Percentiles rank a stretch among this genome's conserved stretches.
These are phyloP conservation scores for Hemiprocne comata DNA, from an alignment of 2,113 vertebrate genomes.

Conservation along the genomic window DNA sequence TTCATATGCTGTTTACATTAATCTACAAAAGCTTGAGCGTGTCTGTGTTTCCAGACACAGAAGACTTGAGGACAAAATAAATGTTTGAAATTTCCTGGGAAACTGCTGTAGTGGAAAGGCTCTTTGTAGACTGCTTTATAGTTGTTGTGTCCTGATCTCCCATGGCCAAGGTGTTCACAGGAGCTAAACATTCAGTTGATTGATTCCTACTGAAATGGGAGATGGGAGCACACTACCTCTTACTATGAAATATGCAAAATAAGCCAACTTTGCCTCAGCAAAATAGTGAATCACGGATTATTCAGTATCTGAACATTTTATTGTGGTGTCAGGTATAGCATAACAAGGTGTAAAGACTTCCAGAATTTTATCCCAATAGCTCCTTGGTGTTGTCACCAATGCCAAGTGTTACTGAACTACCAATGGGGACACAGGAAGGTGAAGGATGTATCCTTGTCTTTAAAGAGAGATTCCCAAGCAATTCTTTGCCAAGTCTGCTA, in stretches of 20 bases:
- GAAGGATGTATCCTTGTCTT: neutral
- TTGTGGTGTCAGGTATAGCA: neutral
- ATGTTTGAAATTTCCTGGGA: neutral
- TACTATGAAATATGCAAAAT: neutral
- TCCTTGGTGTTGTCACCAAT: neutral
- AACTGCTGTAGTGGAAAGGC: neutral
- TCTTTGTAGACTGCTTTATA: neutral
- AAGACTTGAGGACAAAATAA: neutral
- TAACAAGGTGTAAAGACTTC: neutral
- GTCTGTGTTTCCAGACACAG: slow-evolving; percentile 36
- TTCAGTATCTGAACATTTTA: neutral
- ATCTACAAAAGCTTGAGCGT: neutral
- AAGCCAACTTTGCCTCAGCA: neutral
- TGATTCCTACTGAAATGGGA: neutral
- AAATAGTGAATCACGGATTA: neutral
- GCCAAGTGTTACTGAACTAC: neutral
- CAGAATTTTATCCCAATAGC: neutral
- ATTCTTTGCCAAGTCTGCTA: neutral
- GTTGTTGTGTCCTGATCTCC: neutral
- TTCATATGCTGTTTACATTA: neutral
- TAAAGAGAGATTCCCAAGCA: neutral
- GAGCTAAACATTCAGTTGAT: neutral
- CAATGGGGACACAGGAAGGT: accelerated
- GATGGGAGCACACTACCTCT: neutral
- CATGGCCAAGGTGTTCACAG: accelerated